Conservation (phyloP, 92 coral and sea anemone species). For the Paramuricea clavata region DNA sequence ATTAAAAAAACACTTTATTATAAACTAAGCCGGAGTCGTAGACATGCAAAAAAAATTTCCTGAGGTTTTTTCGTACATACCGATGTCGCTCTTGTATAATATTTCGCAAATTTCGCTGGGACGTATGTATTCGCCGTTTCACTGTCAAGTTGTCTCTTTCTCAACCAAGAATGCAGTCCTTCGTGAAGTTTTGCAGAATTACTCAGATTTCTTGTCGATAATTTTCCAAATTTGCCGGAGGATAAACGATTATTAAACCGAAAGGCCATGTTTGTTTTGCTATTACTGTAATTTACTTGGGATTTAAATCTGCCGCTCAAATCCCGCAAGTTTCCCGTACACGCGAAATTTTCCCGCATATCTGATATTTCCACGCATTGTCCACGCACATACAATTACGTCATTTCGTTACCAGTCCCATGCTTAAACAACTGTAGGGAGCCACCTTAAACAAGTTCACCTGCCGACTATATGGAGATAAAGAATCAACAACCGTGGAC, state of each 20-base stretch:
- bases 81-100: conserved; percentile 1
- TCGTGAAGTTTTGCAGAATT: conserved; percentile 3
- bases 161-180: conserved; percentile 6
- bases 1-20: neutral
- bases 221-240: conserved; percentile 1
- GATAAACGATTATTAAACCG: conserved; percentile 7
- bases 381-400: neutral
- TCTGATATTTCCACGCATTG: neutral
- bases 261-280: conserved; percentile 10
- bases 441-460: conserved; percentile 41
- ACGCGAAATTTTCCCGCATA: neutral
- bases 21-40: no score
- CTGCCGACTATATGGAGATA: conserved; percentile 47
- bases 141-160: neutral
- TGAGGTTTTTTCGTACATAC: neutral
- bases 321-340: no score
- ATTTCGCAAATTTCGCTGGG: conserved; percentile 6
- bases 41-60: no score
- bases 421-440: conserved; percentile 16
- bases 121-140: neutral
- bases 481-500: conserved; percentile 15
- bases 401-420: neutral
- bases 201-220: neutral
- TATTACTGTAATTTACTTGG: neutral
- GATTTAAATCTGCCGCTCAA: conserved; percentile 22